These are phyloP conservation scores for Elachura formosa DNA, from an alignment of 2,113 vertebrate species.

Conservation along the genomic window DNA sequence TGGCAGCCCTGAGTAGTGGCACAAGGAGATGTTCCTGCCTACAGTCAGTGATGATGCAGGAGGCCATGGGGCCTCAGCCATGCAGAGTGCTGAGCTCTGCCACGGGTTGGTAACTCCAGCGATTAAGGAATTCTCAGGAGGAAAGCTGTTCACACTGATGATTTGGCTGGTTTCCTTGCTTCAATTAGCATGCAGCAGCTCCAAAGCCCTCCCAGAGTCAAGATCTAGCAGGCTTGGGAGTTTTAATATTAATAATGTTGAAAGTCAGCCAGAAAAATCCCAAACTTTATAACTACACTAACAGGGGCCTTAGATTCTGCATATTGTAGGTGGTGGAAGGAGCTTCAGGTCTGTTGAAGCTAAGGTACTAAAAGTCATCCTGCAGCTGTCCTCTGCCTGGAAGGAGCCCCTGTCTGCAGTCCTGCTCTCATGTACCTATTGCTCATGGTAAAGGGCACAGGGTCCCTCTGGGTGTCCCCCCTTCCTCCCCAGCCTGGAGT, in stretches of 20 bases:
- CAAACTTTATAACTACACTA: not conserved
- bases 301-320: not conserved
- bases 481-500: not conserved
- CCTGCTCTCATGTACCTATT: not conserved
- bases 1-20: fast-evolving
- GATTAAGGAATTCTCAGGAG: not conserved
- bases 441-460: not conserved
- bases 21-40: not conserved
- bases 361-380: not conserved
- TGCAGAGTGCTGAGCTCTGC: fast-evolving
- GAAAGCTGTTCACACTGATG: not conserved
- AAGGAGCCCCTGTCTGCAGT: not conserved
- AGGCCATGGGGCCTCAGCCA: not conserved
- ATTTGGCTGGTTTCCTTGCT: not conserved
- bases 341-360: not conserved
- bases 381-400: not conserved
- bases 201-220: not conserved
- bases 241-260: not conserved
- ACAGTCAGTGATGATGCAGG: fast-evolving
- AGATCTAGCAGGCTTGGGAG: not conserved
- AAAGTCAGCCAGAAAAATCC: not conserved
- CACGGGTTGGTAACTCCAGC: not conserved
- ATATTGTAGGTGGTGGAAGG: not conserved
- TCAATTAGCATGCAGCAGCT: not conserved
- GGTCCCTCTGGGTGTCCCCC: not conserved